Base-by-base conservation (phyloP, 2,888 invertebrate species). In the Hypomecis punctinalis region DNA sequence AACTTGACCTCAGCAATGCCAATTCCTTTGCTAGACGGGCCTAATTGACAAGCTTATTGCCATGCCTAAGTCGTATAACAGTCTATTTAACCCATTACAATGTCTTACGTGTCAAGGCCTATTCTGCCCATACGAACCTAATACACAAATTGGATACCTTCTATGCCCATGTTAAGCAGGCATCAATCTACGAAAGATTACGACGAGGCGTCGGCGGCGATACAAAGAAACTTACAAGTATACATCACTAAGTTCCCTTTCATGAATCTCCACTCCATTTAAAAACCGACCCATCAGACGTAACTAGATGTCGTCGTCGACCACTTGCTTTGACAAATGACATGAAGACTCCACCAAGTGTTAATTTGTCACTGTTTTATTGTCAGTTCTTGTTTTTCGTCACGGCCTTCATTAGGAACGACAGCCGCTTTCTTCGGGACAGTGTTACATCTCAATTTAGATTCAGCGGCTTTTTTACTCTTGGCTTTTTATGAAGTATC, bases 1-100 rank as follows among this genome's bases (percentile, higher is more conserved):
- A 81, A 79, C 82, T 79, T 84, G 88, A 88, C 84, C 85, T 76
- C 74, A 75, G 69, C 73, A 75, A 71, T 76, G 73, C 63, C 73
- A 45, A 58, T 64, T 62, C 56, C 11, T 58, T 42, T 42, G 53
- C 23, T 51, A 46, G 23, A 45, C 36, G 23, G 39, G n/a, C 35
- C 43, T 55, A 9, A 56, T 46, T 56, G 55, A 55, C 45, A 61
- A 53, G 40, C 11, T 47, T 47, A 47, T 52, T 59, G 51, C 23
- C 37, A 9, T 45, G 45, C 23, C 23, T 56, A 45, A 7, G 6
- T 13, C 35, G 37, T 37, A 52, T 45, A 5, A 11, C 45, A 46
- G 52, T 6, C 36, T 36, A 42, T 45, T 42, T 53, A 42, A 11
- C n/a, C 35, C n/a, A 58, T 52, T 45, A 51, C 5, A 39, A n/a